Conservation (phyloP, 2,113 vertebrate genomes). For the Spilogale gracilis region DNA sequence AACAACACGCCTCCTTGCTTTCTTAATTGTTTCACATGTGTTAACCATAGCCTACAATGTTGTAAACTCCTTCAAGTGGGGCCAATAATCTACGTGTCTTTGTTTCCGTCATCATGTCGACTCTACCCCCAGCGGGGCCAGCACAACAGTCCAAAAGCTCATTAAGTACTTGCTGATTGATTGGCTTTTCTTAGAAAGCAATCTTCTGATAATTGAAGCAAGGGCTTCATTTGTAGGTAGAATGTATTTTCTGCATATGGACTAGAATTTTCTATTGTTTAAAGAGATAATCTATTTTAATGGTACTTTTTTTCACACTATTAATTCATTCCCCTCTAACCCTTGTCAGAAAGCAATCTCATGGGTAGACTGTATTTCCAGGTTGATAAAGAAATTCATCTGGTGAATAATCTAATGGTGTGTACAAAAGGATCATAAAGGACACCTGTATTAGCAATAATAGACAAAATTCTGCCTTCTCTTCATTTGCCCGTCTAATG, state of each 20-base stretch:
- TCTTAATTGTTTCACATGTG: not conserved
- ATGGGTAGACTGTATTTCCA: not conserved
- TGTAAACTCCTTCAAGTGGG: not conserved
- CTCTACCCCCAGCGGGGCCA: not conserved
- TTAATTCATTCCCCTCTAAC: not conserved
- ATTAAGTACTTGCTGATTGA: not conserved
- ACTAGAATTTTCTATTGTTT: conserved; percentile 4
- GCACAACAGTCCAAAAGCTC: not conserved
- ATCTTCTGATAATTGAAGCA: not conserved
- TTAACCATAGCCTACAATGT: not conserved
- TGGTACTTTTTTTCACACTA: not conserved
- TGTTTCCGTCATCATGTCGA: not conserved
- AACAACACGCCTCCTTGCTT: not conserved
- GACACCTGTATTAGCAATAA: conserved; percentile 13
- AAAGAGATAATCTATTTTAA: conserved; percentile 47
- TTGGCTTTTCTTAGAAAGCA: not conserved
- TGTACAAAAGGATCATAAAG: conserved; percentile 18
- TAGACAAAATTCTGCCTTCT: not conserved
- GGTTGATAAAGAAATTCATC: conserved; percentile 44
- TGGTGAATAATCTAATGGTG: conserved; percentile 28
- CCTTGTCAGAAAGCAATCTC: not conserved
- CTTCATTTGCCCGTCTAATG: not conserved
- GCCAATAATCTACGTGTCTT: not conserved
- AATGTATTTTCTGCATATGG: not conserved
- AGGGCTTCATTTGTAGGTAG: conserved; percentile 31